Base-by-base conservation (phyloP, 2,888 invertebrate species). In the Sclerodermus sp. region DNA sequence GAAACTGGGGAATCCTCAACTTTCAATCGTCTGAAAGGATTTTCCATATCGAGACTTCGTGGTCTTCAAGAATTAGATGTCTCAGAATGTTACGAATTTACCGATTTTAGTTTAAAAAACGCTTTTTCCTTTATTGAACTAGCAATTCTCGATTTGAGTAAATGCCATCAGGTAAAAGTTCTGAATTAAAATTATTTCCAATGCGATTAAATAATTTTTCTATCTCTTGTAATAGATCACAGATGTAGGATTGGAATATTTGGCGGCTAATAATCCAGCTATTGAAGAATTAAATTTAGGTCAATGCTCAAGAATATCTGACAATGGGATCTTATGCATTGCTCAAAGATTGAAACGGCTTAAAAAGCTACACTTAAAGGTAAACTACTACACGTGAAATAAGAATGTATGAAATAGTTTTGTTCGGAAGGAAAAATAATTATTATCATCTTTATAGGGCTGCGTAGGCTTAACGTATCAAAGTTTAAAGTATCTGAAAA, bases 71-170 rank as follows among this genome's bases (percentile, higher is more conserved):
- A 82, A 42, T 77, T 90, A 5, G 85, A 89, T 68, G 78, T 90
- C 13, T 83, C 85, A 51, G 84, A 85, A 1, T 90, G 90, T 68
- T 86, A 85, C 58, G 84, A 83, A 73, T 85, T 90, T 45, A 87
- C 88, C 14, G 89, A 90, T 74, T 84, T 87, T 0, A 87, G 89
- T 55, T 70, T 90, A 9, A 86, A 83, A 53, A 85, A 87, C 64
- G 85, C 87, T 34, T 82, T 90, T 55, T 82, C 82, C 53, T 88
- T 88, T 66, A 80, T 82, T 43, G 88, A 88, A 73, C 78, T 90
- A 6, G 77, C 78, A 30, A 79, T 80, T 51, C 78, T 90, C 17
- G 82, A 85, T 67, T 77, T 90, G 42, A 86, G 86, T 52, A 83
- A 85, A 70, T 88, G 89, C 64, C 86, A 87, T 66, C 86, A 78